Evolutionary conservation across 2,888 invertebrate species (phyloP).

Genomic region (Drosophila birchii): DNA sequence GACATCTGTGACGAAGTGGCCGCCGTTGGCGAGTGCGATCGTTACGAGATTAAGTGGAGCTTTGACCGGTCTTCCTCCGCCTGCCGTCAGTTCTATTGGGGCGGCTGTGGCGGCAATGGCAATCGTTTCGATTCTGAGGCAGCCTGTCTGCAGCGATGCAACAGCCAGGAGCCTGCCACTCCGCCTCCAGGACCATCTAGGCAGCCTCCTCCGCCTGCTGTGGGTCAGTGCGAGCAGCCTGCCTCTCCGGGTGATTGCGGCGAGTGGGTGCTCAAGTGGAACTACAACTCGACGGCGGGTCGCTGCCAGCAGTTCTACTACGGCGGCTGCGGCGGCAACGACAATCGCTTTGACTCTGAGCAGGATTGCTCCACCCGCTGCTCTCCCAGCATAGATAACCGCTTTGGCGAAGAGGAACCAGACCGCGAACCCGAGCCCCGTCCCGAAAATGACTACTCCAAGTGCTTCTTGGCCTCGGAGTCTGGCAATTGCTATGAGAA

Average conservation of each 20-base stretch:
- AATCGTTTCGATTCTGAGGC: constrained; percentile 91
- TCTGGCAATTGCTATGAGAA: constrained; percentile 88
- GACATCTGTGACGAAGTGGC: constrained; percentile 89
- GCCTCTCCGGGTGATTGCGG: constrained; percentile 91
- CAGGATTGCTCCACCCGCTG: constrained; percentile 47
- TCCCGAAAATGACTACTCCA: constrained; percentile 52
- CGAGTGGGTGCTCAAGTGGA: constrained; percentile 91
- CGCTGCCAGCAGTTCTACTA: constrained; percentile 92
- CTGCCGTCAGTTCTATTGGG: constrained; percentile 93
- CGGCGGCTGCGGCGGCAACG: constrained; percentile 96
- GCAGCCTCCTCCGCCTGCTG: constrained; percentile 42
- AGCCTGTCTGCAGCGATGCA: constrained; percentile 89
- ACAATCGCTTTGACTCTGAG: constrained; percentile 90
- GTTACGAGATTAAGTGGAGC: constrained; percentile 91
- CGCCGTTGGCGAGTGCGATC: constrained; percentile 90
- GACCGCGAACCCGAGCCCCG: constrained; percentile 42
- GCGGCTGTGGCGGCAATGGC: constrained; percentile 96
- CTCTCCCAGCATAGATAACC: constrained; percentile 87
- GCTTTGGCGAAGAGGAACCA: constrained; percentile 86
- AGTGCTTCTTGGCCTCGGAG: constrained; percentile 89
- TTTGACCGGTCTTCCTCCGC: constrained; percentile 90
- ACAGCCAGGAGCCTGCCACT: constrained; percentile 59
- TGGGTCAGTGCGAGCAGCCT: constrained; percentile 87
- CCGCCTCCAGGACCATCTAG: constrained; percentile 22
- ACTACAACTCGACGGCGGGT: constrained; percentile 88